Conservation (phyloP, 1,140 invertebrate species). For the Cydia strobilella region DNA sequence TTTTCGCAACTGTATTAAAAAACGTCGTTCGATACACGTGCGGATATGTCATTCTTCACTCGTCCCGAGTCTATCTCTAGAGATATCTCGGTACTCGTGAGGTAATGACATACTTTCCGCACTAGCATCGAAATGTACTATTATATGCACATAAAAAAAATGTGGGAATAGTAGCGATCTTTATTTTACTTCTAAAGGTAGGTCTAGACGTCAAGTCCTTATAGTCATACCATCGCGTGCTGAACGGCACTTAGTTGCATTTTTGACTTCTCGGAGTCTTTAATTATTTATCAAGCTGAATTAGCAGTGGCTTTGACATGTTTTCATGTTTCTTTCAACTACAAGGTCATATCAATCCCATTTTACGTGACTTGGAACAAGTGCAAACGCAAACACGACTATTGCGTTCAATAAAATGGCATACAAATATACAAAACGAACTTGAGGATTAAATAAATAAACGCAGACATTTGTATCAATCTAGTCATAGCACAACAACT, state of each 20-base stretch:
- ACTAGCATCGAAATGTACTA: too few relatives aligned
- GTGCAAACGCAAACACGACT: background rate
- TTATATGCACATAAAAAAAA: too few relatives aligned
- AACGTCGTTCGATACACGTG: too few relatives aligned
- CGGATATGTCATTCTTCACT: too few relatives aligned
- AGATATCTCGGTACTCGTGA: too few relatives aligned
- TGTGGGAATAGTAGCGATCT: background rate
- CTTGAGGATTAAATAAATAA: background rate
- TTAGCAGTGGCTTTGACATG: background rate
- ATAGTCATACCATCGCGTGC: background rate
- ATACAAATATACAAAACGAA: too few relatives aligned
- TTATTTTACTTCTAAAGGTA: background rate
- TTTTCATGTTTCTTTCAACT: background rate
- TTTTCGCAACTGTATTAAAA: too few relatives aligned
- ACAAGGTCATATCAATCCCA: background rate
- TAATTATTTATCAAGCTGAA: conserved; percentile 1
- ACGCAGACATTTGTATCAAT: background rate
- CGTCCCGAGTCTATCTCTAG: too few relatives aligned
- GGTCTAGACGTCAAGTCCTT: background rate
- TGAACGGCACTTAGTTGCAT: background rate
- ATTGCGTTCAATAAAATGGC: too few relatives aligned
- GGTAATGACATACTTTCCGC: too few relatives aligned
- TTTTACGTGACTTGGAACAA: background rate
- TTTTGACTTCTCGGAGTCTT: background rate
- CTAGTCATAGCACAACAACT: background rate